Evolutionary conservation across 2,888 invertebrate genomes (phyloP), one percentile per base, ranked within the genome.

Genomic region (Rambutsinella grinnellia): DNA sequence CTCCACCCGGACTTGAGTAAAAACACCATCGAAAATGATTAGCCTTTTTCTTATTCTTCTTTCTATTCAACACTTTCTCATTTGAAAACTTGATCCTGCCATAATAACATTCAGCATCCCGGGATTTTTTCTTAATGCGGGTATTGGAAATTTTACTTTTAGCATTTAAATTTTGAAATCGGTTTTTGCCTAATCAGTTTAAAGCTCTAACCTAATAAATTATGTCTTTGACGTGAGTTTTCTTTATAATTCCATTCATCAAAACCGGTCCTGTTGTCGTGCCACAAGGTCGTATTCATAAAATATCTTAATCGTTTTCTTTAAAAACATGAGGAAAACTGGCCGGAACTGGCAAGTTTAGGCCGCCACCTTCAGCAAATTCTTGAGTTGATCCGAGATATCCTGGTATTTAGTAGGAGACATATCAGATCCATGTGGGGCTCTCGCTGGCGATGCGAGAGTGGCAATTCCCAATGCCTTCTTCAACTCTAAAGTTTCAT

Each of bases 141-240:
- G n/a, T n/a, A n/a, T n/a, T n/a, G n/a, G n/a, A n/a, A n/a, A n/a
- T n/a, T n/a, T n/a, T n/a, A n/a, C n/a, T n/a, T n/a, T n/a, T n/a
- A n/a, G n/a, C n/a, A n/a, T n/a, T n/a, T n/a, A n/a, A n/a, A n/a
- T n/a, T n/a, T n/a, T n/a, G n/a, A n/a, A n/a, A n/a, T n/a, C n/a
- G n/a, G n/a, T n/a, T n/a, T n/a, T n/a, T 23, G 3, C 49, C 13
- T 26, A 2, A 21, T 60, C 54, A 53, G 46, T 65, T 66, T 74
- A 74, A 74, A 74, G 74, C 74, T 74, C 74, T 74, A 74, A 21
- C 61, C 74, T 74, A 74, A 74, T 74, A 66, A 66, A 72, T 71
- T 46, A 67, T 74, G 67, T 74, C 74, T 67, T 74, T 46, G 27
- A 53, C 19, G 3, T 19, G 58, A 74, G 66, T 66, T 57, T 66